A percentile compares a stretch with the other conserved stretches of the same genome.
Evolutionary conservation across 35 echinoderm and acorn worm species (phyloP).

Genomic region (Ophioderma brevispina): DNA sequence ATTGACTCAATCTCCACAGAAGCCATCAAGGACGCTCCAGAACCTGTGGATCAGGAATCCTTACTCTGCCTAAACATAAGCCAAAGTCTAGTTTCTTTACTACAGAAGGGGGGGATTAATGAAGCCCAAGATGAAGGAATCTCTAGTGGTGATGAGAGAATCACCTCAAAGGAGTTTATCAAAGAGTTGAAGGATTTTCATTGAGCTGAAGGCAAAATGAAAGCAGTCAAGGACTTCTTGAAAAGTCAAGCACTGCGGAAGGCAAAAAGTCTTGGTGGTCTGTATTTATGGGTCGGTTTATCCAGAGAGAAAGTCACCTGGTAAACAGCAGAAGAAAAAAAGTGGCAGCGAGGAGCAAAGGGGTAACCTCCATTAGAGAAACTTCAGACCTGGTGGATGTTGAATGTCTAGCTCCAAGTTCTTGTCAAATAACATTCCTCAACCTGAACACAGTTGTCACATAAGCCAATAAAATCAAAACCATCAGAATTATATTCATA

Average conservation of each 20-base stretch:
- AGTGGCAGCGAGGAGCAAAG: background rate
- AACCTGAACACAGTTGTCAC: too few relatives aligned
- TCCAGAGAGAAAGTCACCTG: background rate
- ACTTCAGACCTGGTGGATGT: too few relatives aligned
- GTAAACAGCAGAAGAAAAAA: background rate
- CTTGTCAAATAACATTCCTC: too few relatives aligned
- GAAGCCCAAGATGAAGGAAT: background rate
- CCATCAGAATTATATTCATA: too few relatives aligned
- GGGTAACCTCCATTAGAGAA: too few relatives aligned
- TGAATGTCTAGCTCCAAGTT: too few relatives aligned
- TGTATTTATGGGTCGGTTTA: background rate
- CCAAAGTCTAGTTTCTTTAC: background rate
- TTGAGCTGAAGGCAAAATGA: background rate
- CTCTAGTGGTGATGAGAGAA: too few relatives aligned
- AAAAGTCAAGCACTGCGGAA: background rate
- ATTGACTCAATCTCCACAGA: background rate
- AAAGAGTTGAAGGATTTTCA: background rate
- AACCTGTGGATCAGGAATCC: background rate
- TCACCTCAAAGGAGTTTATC: background rate
- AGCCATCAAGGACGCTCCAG: background rate
- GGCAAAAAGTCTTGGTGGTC: background rate
- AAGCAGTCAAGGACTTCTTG: background rate
- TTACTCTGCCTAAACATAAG: background rate
- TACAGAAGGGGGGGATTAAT: background rate
- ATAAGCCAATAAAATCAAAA: too few relatives aligned